Conservation (phyloP, 2,113 vertebrate species). For the Fulica atra region DNA sequence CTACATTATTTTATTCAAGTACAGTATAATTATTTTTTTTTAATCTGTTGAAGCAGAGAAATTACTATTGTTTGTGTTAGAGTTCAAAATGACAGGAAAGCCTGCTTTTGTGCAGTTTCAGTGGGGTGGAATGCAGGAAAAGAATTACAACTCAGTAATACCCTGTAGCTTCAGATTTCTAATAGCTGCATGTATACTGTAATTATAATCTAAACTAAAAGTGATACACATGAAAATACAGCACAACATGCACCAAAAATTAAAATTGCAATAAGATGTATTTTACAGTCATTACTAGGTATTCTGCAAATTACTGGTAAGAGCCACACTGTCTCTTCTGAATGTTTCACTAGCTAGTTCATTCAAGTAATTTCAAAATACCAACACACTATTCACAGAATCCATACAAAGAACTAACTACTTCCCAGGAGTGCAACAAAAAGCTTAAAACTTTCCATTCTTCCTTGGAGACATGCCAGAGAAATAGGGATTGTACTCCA, state of each 20-base stretch:
- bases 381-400: not conserved
- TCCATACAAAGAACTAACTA: not conserved
- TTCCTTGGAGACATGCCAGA: not conserved
- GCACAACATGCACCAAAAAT: not conserved
- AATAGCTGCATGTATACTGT: not conserved
- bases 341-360: not conserved
- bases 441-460: not conserved
- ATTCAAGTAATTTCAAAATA: not conserved
- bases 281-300: not conserved
- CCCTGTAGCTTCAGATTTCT: not conserved
- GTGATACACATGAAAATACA: not conserved
- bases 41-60: conserved; percentile 4
- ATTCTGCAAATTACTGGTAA: not conserved
- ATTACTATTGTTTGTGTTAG: conserved; percentile 21
- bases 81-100: not conserved
- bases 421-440: not conserved
- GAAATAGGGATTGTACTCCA: not conserved
- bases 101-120: not conserved
- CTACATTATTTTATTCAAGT: not conserved
- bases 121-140: not conserved
- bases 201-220: not conserved
- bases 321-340: not conserved
- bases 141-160: not conserved
- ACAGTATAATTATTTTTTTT: conserved; percentile 24
- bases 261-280: not conserved